A percentile compares a stretch with the other conserved stretches of the same genome.
Evolutionary conservation across 2,888 invertebrate genomes (phyloP).

Genomic region (Agrochola macilenta): DNA sequence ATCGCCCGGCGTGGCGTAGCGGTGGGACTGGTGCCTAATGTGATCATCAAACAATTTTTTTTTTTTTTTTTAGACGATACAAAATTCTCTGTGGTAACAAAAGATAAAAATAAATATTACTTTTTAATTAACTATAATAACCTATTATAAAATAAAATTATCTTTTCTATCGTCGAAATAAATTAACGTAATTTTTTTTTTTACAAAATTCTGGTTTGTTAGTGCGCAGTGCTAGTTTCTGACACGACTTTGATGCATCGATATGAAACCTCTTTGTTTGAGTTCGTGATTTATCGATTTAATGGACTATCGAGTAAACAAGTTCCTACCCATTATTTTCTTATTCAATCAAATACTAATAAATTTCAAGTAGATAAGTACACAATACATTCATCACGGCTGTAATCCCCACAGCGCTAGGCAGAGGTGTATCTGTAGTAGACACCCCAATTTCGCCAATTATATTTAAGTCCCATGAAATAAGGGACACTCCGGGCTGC

Average conservation of each 20-base stretch:
- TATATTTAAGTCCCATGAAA: not conserved
- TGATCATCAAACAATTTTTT: not conserved
- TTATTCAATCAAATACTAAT: not conserved
- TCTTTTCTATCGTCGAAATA: too few relatives aligned
- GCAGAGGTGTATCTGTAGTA: too few relatives aligned
- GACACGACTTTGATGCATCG: not conserved
- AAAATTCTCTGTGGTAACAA: not conserved
- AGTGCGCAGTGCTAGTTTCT: not conserved
- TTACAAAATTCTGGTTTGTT: too few relatives aligned
- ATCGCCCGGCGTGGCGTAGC: too few relatives aligned
- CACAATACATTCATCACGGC: not conserved
- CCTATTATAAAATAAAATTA: too few relatives aligned
- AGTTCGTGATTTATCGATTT: not conserved
- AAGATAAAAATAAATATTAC: not conserved
- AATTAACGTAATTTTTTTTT: too few relatives aligned
- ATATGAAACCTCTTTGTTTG: not conserved
- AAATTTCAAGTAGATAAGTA: not conserved
- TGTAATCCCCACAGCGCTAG: not conserved
- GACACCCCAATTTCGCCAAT: not conserved
- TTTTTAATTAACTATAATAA: not conserved
- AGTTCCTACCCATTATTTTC: not conserved
- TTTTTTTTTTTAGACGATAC: not conserved
- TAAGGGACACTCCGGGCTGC: too few relatives aligned
- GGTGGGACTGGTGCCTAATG: not conserved
- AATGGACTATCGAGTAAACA: not conserved